phyloP scores from a whole-genome alignment of 1,140 invertebrate genomes.

The Teleopsis dalmanni region DNA sequence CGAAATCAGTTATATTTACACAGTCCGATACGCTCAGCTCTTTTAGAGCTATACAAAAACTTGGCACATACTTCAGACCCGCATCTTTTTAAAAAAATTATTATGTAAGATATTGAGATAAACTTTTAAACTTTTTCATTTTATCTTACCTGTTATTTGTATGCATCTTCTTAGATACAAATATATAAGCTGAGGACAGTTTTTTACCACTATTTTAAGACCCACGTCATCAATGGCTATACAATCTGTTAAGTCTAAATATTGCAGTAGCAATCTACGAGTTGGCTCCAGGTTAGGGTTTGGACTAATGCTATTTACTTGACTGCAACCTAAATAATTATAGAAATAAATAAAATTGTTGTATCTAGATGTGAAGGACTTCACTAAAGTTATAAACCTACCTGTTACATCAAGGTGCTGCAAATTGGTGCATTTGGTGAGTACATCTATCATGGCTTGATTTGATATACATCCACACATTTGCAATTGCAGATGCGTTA shows the following conservation, averaged over 20 bases:
- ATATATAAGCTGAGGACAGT: slow-evolving; percentile 78
- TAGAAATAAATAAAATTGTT: background rate
- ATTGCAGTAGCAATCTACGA: slow-evolving; percentile 57
- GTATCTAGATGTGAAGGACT: background rate
- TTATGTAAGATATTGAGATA: background rate
- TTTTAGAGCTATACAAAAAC: slow-evolving; percentile 72
- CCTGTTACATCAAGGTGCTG: slow-evolving; percentile 69
- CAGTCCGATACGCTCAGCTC: slow-evolving; percentile 89
- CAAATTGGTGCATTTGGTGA: slow-evolving; percentile 60
- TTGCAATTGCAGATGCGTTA: slow-evolving; percentile 63
- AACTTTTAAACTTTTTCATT: background rate
- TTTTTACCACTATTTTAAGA: slow-evolving; percentile 69
- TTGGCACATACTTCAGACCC: slow-evolving; percentile 72
- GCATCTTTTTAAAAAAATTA: slow-evolving; percentile 48
- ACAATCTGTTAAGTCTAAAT: slow-evolving; percentile 81
- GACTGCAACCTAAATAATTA: slow-evolving; percentile 53
- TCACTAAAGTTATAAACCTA: slow-evolving; percentile 29
- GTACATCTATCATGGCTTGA: slow-evolving; percentile 38
- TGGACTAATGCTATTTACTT: slow-evolving; percentile 62
- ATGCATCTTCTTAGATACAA: slow-evolving; percentile 83
- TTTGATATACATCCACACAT: slow-evolving; percentile 55
- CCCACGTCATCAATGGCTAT: slow-evolving; percentile 72
- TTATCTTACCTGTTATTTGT: slow-evolving; percentile 64
- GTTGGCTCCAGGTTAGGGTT: slow-evolving; percentile 56
- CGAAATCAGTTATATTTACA: slow-evolving; percentile 80